These are phyloP conservation scores for Hestina assimilis DNA, from an alignment of 1,140 invertebrate genomes.

Conservation along the genomic window DNA sequence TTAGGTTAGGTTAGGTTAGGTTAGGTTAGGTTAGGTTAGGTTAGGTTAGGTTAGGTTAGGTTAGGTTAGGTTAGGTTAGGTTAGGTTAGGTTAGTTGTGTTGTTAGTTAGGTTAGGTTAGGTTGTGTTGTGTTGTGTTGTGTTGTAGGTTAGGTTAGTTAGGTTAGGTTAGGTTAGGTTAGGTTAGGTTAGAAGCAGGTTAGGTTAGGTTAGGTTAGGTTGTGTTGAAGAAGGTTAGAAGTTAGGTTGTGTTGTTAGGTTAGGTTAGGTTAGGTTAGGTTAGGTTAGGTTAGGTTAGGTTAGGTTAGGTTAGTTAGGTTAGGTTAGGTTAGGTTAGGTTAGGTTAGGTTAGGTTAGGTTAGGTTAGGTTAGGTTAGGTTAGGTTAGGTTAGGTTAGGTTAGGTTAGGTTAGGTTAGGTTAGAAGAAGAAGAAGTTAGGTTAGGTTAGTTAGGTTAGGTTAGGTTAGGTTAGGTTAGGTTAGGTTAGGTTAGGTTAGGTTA, in stretches of 20 bases:
- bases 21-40: conserved; percentile 9
- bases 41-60: conserved; percentile 9
- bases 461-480: no score
- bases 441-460: no score
- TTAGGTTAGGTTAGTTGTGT: no score
- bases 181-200: conserved; percentile 1
- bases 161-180: conserved; percentile 1
- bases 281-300: conserved; percentile 23
- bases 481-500: no score
- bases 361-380: conserved; percentile 14
- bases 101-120: conserved; percentile 5
- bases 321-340: conserved; percentile 14
- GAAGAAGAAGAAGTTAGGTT: no score
- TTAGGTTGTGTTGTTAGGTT: no score
- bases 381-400: conserved; percentile 14
- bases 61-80: conserved; percentile 3
- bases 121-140: no score
- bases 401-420: conserved; percentile 14
- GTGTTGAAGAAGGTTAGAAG: no score
- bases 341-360: conserved; percentile 14
- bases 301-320: not conserved
- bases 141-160: conserved; percentile 5
- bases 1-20: conserved; percentile 9
- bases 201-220: no score
- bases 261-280: conserved; percentile 25